Evolutionary conservation across 2,797 vertebrate genomes (phyloP).

Genomic region (Enteromius mattozi): DNA sequence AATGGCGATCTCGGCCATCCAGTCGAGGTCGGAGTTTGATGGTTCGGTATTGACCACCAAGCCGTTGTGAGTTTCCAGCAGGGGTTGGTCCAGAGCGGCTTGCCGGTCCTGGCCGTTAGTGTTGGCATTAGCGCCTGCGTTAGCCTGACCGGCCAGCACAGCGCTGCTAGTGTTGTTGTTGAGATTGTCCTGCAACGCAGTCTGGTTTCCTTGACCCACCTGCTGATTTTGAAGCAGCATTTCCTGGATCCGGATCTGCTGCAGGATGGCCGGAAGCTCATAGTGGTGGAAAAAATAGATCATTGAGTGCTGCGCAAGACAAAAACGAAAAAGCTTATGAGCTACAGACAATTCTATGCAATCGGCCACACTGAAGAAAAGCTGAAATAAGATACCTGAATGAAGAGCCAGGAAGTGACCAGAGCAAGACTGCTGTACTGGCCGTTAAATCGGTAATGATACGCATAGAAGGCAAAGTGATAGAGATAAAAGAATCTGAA

Average conservation of each 20-base stretch:
- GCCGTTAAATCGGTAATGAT: constrained; percentile 97
- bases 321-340: neutral
- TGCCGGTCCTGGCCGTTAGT: constrained; percentile 59
- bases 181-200: constrained; percentile 91
- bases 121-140: constrained; percentile 41
- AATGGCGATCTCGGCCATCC: constrained; percentile 89
- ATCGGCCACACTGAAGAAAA: neutral
- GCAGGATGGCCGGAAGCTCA: constrained; percentile 94
- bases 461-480: constrained; percentile 97
- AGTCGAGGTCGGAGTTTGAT: constrained; percentile 78
- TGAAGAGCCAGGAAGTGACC: constrained; percentile 98
- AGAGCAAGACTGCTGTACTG: constrained; percentile 98
- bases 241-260: constrained; percentile 97
- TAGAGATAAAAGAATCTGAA: constrained; percentile 95
- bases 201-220: constrained; percentile 86
- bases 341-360: neutral
- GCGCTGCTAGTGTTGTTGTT: constrained; percentile 85
- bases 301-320: constrained; percentile 90
- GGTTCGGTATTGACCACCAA: constrained; percentile 19
- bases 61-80: constrained; percentile 46
- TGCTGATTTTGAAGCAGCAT: constrained; percentile 95
- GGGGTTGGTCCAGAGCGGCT: constrained; percentile 52
- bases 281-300: constrained; percentile 99
- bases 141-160: neutral
- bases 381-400: constrained; percentile 83